phyloP scores from a whole-genome alignment of 2,888 invertebrate genomes.

The Achlya flavicornis region DNA sequence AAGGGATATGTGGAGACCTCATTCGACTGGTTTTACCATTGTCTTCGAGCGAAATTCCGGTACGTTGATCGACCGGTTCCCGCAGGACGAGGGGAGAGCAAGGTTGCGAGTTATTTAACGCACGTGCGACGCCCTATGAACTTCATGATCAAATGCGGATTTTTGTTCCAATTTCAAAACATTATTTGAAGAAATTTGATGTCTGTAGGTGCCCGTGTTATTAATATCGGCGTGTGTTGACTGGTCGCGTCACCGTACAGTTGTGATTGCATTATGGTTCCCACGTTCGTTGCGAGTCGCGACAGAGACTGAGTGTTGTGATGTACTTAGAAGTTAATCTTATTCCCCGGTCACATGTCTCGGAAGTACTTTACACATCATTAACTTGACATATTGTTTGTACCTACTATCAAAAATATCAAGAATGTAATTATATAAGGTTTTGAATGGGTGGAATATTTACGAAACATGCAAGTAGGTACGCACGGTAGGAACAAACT shows the following conservation, averaged over 20 bases:
- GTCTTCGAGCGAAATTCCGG: slow-evolving; percentile 58
- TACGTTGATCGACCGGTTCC: slow-evolving; percentile 68
- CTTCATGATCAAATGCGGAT: slow-evolving; percentile 14
- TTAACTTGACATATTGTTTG: not conserved
- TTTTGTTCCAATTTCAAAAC: not conserved
- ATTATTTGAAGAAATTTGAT: not conserved
- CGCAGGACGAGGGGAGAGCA: slow-evolving; percentile 72
- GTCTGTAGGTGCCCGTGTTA: slow-evolving; percentile 19
- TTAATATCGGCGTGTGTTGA: slow-evolving; percentile 15
- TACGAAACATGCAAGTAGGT: too few relatives aligned
- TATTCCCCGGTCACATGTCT: slow-evolving; percentile 10
- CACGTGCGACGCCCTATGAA: slow-evolving; percentile 51
- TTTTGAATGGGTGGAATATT: not conserved
- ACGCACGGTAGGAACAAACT: too few relatives aligned
- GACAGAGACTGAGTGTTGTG: slow-evolving; percentile 9
- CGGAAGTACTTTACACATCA: slow-evolving; percentile 9
- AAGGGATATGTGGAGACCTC: slow-evolving; percentile 40
- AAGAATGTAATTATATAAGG: not conserved
- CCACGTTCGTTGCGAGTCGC: slow-evolving; percentile 30
- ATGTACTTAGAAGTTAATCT: slow-evolving; percentile 11
- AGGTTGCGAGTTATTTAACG: slow-evolving; percentile 70
- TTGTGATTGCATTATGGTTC: slow-evolving; percentile 31
- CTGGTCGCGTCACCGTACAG: slow-evolving; percentile 25
- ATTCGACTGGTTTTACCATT: slow-evolving; percentile 46
- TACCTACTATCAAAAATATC: too few relatives aligned